phyloP scores from a whole-genome alignment of 2,113 vertebrate genomes.

The Syrrhaptes paradoxus region DNA sequence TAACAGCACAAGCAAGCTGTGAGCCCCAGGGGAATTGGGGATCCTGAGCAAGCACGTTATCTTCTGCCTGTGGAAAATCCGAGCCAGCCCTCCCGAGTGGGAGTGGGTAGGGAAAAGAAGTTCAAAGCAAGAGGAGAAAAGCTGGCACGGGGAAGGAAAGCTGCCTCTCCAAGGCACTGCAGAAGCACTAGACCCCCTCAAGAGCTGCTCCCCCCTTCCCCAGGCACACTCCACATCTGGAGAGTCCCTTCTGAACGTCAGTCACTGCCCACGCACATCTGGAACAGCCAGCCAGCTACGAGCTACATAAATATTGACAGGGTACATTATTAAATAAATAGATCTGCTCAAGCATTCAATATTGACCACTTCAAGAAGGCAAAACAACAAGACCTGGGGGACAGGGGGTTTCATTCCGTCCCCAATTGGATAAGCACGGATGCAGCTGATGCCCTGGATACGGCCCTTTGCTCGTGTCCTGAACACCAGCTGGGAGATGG shows the following conservation, averaged over 20 bases:
- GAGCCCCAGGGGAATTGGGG: not conserved
- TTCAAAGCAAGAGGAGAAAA: not conserved
- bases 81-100: not conserved
- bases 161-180: not conserved
- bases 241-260: not conserved
- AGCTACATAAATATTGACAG: slow-evolving; percentile 13
- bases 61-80: not conserved
- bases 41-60: not conserved
- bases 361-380: not conserved
- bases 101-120: not conserved
- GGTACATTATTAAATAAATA: not conserved
- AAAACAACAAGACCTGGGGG: not conserved
- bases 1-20: slow-evolving; percentile 14
- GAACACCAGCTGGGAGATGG: not conserved
- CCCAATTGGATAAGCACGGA: fast-evolving
- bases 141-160: not conserved
- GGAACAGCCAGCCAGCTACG: not conserved
- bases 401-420: not conserved
- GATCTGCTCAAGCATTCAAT: not conserved
- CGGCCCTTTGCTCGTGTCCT: not conserved
- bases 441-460: not conserved
- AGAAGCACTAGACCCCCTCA: not conserved
- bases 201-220: not conserved
- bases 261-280: not conserved
- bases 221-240: not conserved